phyloP scores from a whole-genome alignment of 2,888 invertebrate species.

The Cheilosia impressa region DNA sequence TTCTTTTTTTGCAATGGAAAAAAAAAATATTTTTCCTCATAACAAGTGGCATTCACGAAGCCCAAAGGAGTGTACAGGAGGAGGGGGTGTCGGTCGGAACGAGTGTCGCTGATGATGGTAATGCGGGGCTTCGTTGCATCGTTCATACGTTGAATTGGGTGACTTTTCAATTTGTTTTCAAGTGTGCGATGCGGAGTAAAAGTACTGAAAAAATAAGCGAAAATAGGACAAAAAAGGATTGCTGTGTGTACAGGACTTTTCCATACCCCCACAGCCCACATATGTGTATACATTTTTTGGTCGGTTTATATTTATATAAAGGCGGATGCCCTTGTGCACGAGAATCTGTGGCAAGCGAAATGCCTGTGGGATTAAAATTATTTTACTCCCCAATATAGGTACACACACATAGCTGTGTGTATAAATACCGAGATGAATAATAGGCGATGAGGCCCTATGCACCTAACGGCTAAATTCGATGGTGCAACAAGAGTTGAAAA shows the following conservation, averaged over 20 bases:
- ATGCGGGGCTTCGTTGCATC: slow-evolving; percentile 55
- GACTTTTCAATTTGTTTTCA: slow-evolving; percentile 75
- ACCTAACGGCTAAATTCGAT: slow-evolving; percentile 50
- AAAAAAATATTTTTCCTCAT: slow-evolving; percentile 26
- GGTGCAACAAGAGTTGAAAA: slow-evolving; percentile 18
- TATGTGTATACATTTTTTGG: slow-evolving; percentile 1
- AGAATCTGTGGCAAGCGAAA: slow-evolving; percentile 33
- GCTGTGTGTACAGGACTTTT: slow-evolving; percentile 52
- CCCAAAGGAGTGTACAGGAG: slow-evolving; percentile 25
- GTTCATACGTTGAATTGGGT: slow-evolving; percentile 70
- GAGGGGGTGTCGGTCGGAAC: background rate
- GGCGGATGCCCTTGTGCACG: slow-evolving; percentile 11
- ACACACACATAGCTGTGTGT: slow-evolving; percentile 1
- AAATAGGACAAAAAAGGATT: slow-evolving; percentile 56
- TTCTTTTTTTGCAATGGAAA: slow-evolving; percentile 33
- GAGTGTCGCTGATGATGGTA: slow-evolving; percentile 57
- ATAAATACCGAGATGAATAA: slow-evolving; percentile 61
- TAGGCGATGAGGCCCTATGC: slow-evolving; percentile 63
- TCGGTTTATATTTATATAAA: background rate
- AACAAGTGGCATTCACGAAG: slow-evolving; percentile 51
- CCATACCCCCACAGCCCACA: background rate
- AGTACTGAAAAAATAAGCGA: slow-evolving; percentile 42
- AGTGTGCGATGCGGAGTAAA: slow-evolving; percentile 50
- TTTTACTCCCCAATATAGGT: slow-evolving; percentile 1
- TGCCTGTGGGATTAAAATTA: slow-evolving; percentile 60